Percentiles rank a stretch among this genome's conserved stretches.
Conservation (phyloP, 37 sponge, comb jelly and placozoan species). For the Mnemiopsis leidyi region DNA sequence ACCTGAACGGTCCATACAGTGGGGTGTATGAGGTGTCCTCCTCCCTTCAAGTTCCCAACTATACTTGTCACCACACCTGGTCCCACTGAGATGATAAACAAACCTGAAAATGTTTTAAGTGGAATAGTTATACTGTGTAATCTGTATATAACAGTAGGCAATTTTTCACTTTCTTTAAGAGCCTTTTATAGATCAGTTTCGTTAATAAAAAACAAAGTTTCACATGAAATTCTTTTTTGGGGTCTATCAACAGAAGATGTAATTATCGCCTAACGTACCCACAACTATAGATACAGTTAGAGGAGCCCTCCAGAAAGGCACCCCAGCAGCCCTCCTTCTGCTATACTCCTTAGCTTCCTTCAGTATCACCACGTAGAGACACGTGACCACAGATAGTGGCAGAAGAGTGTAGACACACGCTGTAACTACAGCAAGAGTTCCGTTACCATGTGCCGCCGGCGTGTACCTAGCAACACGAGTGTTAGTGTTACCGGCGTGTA, state of each 20-base stretch:
- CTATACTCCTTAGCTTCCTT: background rate
- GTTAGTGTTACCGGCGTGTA: background rate
- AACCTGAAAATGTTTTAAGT: background rate
- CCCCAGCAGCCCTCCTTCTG: background rate
- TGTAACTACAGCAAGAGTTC: background rate
- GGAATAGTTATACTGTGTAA: no score
- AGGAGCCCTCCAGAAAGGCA: background rate
- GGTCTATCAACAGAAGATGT: no score
- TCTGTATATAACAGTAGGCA: no score
- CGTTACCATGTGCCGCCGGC: background rate
- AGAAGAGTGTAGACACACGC: background rate
- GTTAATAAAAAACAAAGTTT: no score
- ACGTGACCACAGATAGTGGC: background rate
- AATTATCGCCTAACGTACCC: no score
- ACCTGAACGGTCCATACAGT: slow-evolving; percentile 1
- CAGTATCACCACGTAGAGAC: slow-evolving; percentile 12
- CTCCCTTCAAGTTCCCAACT: background rate
- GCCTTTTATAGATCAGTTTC: no score
- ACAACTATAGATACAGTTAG: background rate
- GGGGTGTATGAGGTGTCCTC: background rate
- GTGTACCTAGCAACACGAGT: background rate
- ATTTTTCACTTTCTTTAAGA: no score
- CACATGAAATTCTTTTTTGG: no score
- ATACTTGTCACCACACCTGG: background rate
- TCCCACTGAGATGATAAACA: slow-evolving; percentile 3